Percentiles rank a stretch among this genome's conserved stretches.
phyloP scores from a whole-genome alignment of 2,113 vertebrate species.

The Macaca nemestrina region DNA sequence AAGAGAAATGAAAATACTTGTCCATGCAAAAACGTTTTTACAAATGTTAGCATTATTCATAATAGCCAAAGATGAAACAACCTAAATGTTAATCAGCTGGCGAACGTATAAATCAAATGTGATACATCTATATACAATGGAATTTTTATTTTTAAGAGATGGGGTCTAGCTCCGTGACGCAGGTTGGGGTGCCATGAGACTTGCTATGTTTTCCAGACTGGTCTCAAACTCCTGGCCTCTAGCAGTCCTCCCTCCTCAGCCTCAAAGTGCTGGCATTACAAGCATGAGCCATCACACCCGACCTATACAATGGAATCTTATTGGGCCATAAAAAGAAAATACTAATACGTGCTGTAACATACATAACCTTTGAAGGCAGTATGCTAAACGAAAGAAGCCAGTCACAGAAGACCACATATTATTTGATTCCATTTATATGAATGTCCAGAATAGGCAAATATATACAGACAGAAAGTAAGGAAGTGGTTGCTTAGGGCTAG shows the following conservation, averaged over 20 bases:
- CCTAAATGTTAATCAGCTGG: not conserved
- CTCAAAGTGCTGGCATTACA: not conserved
- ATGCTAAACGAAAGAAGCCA: not conserved
- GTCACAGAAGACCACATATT: not conserved
- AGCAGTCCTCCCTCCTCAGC: not conserved
- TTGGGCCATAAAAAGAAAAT: not conserved
- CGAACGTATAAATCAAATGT: not conserved
- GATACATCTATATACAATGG: not conserved
- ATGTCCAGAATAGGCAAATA: slow-evolving; percentile 24
- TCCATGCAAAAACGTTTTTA: not conserved
- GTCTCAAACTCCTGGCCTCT: too few relatives aligned
- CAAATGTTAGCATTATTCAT: not conserved
- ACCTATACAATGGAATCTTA: not conserved
- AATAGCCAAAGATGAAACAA: not conserved
- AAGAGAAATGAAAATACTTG: not conserved
- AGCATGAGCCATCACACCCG: not conserved
- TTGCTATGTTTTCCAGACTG: too few relatives aligned
- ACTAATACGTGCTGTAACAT: not conserved
- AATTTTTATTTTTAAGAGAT: too few relatives aligned
- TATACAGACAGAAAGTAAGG: not conserved
- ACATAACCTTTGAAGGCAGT: not conserved
- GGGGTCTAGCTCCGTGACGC: too few relatives aligned
- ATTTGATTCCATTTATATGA: not conserved
- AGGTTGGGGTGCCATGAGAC: too few relatives aligned
- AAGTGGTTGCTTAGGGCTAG: not conserved